phyloP scores from a whole-genome alignment of 2,888 invertebrate species.

The Incurvaria masculella region DNA sequence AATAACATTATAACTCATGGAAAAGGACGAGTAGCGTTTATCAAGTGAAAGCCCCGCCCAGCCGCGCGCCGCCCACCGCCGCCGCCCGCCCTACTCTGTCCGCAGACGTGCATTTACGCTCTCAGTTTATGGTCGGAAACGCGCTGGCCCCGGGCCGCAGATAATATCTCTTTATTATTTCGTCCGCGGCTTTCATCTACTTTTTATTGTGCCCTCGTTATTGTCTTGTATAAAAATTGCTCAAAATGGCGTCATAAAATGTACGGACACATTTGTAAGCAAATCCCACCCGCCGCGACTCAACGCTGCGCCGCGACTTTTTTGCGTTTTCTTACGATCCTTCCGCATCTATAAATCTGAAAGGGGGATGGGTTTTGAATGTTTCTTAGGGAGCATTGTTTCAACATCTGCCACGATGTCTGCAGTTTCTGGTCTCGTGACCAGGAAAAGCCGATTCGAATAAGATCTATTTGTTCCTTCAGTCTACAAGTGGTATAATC shows the following conservation, averaged over 20 bases:
- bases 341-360: too few species aligned
- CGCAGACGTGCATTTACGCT: conserved; percentile 16
- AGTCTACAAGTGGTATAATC: too few species aligned
- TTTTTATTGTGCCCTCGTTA: conserved; percentile 41
- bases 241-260: conserved; percentile 24
- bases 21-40: too few species aligned
- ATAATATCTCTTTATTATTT: neutral
- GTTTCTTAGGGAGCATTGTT: too few species aligned
- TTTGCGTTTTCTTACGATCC: too few species aligned
- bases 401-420: too few species aligned
- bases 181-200: conserved; percentile 15
- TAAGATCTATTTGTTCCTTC: too few species aligned
- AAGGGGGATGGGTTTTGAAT: too few species aligned
- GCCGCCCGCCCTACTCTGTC: neutral
- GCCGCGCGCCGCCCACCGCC: neutral
- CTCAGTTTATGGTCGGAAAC: conserved; percentile 18
- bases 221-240: conserved; percentile 48
- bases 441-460: too few species aligned
- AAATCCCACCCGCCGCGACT: neutral
- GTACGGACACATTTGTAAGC: neutral
- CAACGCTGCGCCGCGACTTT: neutral
- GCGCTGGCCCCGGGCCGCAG: conserved; percentile 18
- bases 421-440: too few species aligned
- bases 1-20: too few species aligned
- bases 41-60: too few species aligned